Base-by-base conservation (phyloP, 2,888 invertebrate genomes). In the Rotaria socialis region DNA sequence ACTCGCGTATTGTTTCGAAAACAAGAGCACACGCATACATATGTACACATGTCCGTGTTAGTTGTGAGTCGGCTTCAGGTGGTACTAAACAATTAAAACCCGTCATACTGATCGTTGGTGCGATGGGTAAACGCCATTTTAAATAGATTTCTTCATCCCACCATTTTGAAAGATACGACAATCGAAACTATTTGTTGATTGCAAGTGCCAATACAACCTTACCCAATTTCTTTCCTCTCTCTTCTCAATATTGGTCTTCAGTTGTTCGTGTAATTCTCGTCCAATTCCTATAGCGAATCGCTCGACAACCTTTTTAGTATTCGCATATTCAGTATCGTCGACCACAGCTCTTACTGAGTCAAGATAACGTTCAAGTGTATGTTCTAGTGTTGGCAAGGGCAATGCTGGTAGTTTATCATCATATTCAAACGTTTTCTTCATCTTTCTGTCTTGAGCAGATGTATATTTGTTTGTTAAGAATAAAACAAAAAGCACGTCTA, bases 111-210 rank as follows among this genome's bases (percentile, higher is more conserved):
- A 92, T 90, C 86, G 91, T 91, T 0, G 93, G 93, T 84, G 92
- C 89, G 22, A 93, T 88, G 0, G 93, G 93, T 22, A 90, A 88
- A 43, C 93, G 90, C 52, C 91, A 88, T 85, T 91, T 90, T 86
- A 93, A 90, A 89, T 93, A 93, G 0, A 92, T 93, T 88, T 92
- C 91, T 58, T 92, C 91, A 88, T 92, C 92, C 93, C 93, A 93
- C 93, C 93, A 93, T 88, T 90, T 90, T 87, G 92, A 92, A 74
- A 93, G 88, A 92, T 92, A 88, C 35, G 35, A 35, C 1, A 35
- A 35, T 35, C 35, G 35, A 35, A 35, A 35, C 35, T 35, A 35
- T 35, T 35, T 35, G 35, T 35, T 35, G 2, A 35, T 35, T 35
- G 1, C 35, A 35, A 35, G 35, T 35, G 2, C 35, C 35, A 35